Conservation (phyloP, 2,113 vertebrate genomes). For the Tragulus kanchil region DNA sequence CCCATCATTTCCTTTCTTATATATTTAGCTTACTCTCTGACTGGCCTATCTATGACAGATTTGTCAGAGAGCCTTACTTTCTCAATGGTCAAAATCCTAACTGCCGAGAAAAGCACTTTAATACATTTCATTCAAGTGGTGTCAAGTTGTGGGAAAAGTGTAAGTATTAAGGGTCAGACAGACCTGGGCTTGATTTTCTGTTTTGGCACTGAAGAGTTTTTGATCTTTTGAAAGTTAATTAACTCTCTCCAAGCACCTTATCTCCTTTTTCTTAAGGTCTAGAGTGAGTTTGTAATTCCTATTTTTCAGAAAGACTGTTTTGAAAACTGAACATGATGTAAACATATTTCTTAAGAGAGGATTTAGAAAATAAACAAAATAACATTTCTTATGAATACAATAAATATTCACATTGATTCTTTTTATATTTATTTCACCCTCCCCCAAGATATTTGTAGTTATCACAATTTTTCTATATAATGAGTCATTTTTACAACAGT, state of each 20-base stretch:
- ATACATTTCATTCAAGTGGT: background rate
- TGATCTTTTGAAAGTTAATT: background rate
- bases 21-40: background rate
- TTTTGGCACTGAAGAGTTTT: background rate
- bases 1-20: background rate
- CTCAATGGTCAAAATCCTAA: background rate
- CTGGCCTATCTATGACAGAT: background rate
- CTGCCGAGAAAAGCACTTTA: background rate
- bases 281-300: background rate
- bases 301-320: background rate
- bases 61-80: background rate
- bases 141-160: background rate
- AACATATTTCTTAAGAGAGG: background rate
- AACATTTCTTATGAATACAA: background rate
- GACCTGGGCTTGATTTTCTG: background rate
- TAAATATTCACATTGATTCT: background rate
- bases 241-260: background rate
- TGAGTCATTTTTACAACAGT: background rate
- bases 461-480: background rate
- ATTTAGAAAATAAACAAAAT: background rate
- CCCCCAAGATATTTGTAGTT: background rate
- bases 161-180: background rate
- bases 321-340: background rate
- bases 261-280: background rate
- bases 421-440: background rate